These are phyloP conservation scores for Ischnus inquisitorius DNA, from an alignment of 2,888 invertebrate genomes.

Conservation along the genomic window DNA sequence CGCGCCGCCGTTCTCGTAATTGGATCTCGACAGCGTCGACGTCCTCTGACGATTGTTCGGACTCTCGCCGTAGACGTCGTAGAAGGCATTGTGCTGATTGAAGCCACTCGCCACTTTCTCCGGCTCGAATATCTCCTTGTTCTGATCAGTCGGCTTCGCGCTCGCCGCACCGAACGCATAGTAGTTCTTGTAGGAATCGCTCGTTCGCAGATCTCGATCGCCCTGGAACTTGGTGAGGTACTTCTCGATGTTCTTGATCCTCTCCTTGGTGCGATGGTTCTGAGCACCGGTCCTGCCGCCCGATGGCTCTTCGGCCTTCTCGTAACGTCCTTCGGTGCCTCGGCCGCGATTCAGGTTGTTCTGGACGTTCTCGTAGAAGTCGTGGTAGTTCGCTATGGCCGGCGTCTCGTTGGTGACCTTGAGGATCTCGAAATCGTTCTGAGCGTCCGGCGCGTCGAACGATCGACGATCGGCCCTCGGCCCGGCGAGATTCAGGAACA, in stretches of 20 bases:
- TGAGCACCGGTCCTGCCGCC: conserved; percentile 1
- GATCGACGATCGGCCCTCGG: conserved; percentile 77
- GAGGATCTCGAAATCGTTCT: conserved; percentile 81
- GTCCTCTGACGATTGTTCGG: conserved; percentile 51
- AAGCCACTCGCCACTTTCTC: conserved; percentile 75
- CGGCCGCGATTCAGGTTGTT: conserved; percentile 54
- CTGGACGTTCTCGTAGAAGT: conserved; percentile 78
- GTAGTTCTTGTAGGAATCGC: conserved; percentile 61
- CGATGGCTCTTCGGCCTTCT: neutral
- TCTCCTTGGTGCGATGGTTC: conserved; percentile 65
- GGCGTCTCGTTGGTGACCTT: conserved; percentile 83
- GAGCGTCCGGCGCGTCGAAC: conserved; percentile 75
- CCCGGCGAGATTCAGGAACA: conserved; percentile 76
- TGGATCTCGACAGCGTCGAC: conserved; percentile 70
- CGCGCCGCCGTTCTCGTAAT: conserved; percentile 56
- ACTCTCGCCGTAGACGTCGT: conserved; percentile 59
- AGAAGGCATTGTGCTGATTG: conserved; percentile 69
- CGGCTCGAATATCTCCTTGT: conserved; percentile 67
- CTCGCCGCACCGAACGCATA: conserved; percentile 60
- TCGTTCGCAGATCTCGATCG: conserved; percentile 49
- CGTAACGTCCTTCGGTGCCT: conserved; percentile 33
- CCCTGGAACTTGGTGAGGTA: conserved; percentile 72
- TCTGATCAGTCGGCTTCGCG: conserved; percentile 61
- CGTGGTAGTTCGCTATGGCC: conserved; percentile 81
- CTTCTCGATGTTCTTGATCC: conserved; percentile 73